Evolutionary conservation across 2,797 vertebrate species (phyloP), one percentile per base, ranked within the genome.

Genomic region (Myotis planiceps): DNA sequence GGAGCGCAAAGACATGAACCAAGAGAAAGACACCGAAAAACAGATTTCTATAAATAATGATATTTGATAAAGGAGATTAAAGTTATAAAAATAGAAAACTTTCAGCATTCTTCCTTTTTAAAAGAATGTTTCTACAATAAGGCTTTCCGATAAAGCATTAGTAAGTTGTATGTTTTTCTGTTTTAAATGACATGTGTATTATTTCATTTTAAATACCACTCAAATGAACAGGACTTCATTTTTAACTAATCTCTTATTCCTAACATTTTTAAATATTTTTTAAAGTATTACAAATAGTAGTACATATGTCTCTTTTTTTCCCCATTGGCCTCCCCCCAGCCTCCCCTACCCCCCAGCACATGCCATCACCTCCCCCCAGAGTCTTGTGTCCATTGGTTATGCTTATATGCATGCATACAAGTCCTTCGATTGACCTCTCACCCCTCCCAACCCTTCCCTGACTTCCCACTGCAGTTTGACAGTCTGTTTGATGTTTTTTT

Each of bases 131-230:
- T 75, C 23, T 18, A 25, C 19, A 45, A 29, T 7, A 88, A 37
- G 9, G 16, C 45, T 95, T 78, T 74, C 29, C 32, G 66, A 69
- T 66, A 78, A 69, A 90, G 4, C 27, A 72, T 9, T 66, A 19
- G 8, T 60, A 79, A 25, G 47, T 63, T 23, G 19, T 32, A 21
- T 32, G 45, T 45, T 78, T 45, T 86, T 80, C 69, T 16, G 21
- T 55, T 90, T 95, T 79, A 63, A 96, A 60, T 66, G 19, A 6
- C 39, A 53, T 65, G 2, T 53, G 25, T n/a, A 16, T 84, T 66
- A 76, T 66, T 93, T 89, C 51, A 89, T 65, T 93, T 95, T 82
- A 95, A 85, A 51, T 34, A 72, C 21, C 23, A 68, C 19, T 89
- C 23, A 72, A 51, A 49, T 75, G 49, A 69, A 32, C 1, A 32